phyloP scores from a whole-genome alignment of 2,888 invertebrate genomes.

The Hydrotaea cyrtoneurina region DNA sequence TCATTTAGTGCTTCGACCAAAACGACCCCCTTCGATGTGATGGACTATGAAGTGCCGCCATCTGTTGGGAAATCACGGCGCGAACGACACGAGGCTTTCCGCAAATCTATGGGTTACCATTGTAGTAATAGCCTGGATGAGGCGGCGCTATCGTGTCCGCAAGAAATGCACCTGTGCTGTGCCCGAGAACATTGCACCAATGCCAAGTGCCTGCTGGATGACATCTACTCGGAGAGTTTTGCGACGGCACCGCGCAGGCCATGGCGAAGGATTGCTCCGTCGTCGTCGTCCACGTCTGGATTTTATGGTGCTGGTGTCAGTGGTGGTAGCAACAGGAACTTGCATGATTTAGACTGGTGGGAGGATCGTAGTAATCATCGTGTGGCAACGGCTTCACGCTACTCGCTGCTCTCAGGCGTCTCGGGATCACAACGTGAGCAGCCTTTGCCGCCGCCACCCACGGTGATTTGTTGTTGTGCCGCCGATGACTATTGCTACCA shows the following conservation, averaged over 20 bases:
- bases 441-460: conserved; percentile 70
- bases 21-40: conserved; percentile 80
- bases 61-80: conserved; percentile 73
- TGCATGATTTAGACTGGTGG: conserved; percentile 75
- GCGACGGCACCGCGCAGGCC: conserved; percentile 66
- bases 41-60: conserved; percentile 79
- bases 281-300: conserved; percentile 68
- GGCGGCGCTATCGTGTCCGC: conserved; percentile 64
- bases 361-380: conserved; percentile 75
- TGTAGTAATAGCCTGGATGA: conserved; percentile 77
- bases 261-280: conserved; percentile 68
- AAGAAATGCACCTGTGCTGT: conserved; percentile 75
- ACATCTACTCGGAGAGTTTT: conserved; percentile 76
- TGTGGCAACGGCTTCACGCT: conserved; percentile 70
- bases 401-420: conserved; percentile 68
- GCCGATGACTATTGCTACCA: conserved; percentile 79
- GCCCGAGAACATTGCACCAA: conserved; percentile 79
- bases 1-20: conserved; percentile 79
- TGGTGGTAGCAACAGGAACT: conserved; percentile 76
- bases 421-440: conserved; percentile 66
- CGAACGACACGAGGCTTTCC: conserved; percentile 77
- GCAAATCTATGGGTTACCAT: conserved; percentile 76
- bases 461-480: conserved; percentile 77
- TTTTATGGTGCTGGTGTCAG: conserved; percentile 73
- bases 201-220: conserved; percentile 78